Conservation (phyloP, 2,113 vertebrate species). For the Cavia porcellus region DNA sequence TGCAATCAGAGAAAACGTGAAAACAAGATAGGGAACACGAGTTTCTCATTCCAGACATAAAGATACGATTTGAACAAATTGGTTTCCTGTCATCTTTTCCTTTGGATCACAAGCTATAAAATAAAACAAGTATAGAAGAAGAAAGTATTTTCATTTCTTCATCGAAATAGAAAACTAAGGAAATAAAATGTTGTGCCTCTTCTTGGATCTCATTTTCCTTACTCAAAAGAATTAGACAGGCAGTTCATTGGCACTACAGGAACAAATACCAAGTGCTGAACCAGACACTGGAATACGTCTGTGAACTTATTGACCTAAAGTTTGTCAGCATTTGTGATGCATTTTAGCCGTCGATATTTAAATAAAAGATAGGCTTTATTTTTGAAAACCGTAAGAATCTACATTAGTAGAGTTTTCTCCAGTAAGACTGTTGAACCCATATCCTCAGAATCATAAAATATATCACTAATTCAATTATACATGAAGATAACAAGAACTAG, state of each 20-base stretch:
- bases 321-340: neutral
- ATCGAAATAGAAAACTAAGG: neutral
- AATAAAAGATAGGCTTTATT: neutral
- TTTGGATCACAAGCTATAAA: neutral
- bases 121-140: neutral
- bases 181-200: constrained; percentile 2
- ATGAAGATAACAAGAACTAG: neutral
- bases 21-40: neutral
- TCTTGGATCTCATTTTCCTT: constrained; percentile 21
- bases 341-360: neutral
- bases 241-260: neutral
- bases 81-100: constrained; percentile 33
- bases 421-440: neutral
- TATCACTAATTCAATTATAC: neutral
- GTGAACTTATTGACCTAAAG: neutral
- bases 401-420: neutral
- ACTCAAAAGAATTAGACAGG: neutral
- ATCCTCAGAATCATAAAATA: neutral
- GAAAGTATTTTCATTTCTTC: constrained; percentile 37
- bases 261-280: neutral
- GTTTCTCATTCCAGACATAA: constrained; percentile 13
- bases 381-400: neutral
- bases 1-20: constrained; percentile 14
- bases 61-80: constrained; percentile 37
- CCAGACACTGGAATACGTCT: neutral